Conservation (phyloP, 1,140 invertebrate species). For the Meloidogyne exigua region DNA sequence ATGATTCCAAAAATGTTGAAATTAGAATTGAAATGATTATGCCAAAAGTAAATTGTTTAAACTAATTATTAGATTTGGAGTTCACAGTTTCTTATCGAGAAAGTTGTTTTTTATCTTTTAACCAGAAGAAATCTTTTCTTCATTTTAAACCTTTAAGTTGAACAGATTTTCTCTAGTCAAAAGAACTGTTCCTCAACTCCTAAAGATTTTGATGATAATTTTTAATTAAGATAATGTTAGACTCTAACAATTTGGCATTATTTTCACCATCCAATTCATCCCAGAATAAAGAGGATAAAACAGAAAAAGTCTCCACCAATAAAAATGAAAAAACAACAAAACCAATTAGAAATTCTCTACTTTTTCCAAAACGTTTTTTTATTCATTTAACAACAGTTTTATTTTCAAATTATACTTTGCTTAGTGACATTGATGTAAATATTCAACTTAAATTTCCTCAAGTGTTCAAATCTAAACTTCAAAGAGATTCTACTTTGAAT, state of each 20-base stretch:
- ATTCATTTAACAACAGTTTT: conserved; percentile 26
- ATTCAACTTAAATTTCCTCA: neutral
- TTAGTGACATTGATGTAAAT: conserved; percentile 13
- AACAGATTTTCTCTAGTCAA: too few relatives aligned
- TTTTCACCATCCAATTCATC: neutral
- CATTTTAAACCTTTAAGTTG: too few relatives aligned
- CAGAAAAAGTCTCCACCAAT: neutral
- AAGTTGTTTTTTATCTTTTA: too few relatives aligned
- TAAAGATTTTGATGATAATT: too few relatives aligned
- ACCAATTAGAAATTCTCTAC: neutral
- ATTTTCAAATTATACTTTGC: conserved; percentile 27
- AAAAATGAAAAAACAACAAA: neutral
- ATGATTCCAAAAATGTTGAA: conserved; percentile 27
- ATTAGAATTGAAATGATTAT: conserved; percentile 49
- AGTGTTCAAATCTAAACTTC: neutral
- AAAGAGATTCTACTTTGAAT: neutral
- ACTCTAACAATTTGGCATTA: neutral
- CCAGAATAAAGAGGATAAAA: neutral
- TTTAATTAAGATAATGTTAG: neutral
- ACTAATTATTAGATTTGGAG: neutral
- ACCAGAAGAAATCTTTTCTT: too few relatives aligned
- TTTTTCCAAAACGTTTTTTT: conserved; percentile 27
- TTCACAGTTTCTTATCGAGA: too few relatives aligned
- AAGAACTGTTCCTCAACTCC: too few relatives aligned
- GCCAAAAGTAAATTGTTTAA: conserved; percentile 40